Evolutionary conservation across 2,888 invertebrate genomes (phyloP).

Genomic region (Acanthoscelides obtectus): DNA sequence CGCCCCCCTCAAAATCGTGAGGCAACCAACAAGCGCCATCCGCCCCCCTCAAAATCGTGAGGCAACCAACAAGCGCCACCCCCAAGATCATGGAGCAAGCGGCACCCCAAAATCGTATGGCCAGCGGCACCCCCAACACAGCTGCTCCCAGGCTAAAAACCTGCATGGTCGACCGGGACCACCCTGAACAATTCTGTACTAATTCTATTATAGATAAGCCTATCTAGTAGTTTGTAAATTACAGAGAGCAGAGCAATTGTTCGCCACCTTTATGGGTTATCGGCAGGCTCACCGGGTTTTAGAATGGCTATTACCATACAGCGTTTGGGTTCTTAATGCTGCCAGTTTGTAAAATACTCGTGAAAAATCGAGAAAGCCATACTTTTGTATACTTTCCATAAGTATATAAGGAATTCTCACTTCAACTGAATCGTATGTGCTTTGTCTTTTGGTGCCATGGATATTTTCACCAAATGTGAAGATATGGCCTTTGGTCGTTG

Average conservation of each 20-base stretch:
- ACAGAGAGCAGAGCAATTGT: constrained; percentile 2
- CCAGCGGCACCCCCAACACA: too few species aligned
- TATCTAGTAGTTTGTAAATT: constrained; percentile 9
- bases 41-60: too few species aligned
- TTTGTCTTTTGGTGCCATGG: neutral
- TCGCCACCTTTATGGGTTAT: constrained; percentile 4
- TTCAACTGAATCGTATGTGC: neutral
- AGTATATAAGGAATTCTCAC: neutral
- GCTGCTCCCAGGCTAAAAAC: constrained; percentile 17
- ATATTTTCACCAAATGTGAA: neutral
- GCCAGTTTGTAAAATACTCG: constrained; percentile 1
- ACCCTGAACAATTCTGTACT: constrained; percentile 3
- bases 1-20: too few species aligned
- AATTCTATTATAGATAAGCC: constrained; percentile 19
- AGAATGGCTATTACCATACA: constrained; percentile 10
- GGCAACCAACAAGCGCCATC: too few species aligned
- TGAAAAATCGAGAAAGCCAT: constrained; percentile 10
- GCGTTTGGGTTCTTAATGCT: constrained; percentile 3
- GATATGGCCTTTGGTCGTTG: neutral
- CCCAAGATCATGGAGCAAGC: too few species aligned
- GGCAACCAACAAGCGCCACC: too few species aligned
- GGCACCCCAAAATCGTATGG: too few species aligned
- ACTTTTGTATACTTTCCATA: neutral
- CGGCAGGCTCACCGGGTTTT: constrained; percentile 11
- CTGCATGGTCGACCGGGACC: constrained; percentile 21